These are phyloP conservation scores for Drosophila imparisetae DNA, from an alignment of 2,888 invertebrate species.

Conservation along the genomic window DNA sequence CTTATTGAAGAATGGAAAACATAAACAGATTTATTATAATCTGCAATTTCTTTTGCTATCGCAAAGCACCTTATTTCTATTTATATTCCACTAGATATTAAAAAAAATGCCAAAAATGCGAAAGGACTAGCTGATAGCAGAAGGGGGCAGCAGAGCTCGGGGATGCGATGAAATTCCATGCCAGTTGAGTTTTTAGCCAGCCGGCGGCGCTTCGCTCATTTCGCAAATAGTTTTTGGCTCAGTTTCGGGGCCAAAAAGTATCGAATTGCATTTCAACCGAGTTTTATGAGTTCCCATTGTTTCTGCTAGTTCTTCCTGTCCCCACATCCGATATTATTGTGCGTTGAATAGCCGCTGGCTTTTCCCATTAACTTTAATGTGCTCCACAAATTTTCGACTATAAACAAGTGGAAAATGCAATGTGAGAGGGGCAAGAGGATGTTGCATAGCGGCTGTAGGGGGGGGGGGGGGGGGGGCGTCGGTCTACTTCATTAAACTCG, in stretches of 20 bases:
- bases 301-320: neutral
- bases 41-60: slow-evolving; percentile 12
- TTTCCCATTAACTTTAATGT: slow-evolving; percentile 69
- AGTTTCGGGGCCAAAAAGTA: slow-evolving; percentile 31
- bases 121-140: neutral
- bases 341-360: slow-evolving; percentile 29
- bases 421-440: neutral
- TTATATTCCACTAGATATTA: neutral
- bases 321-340: slow-evolving; percentile 1
- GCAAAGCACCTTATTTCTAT: slow-evolving; percentile 29
- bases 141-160: neutral
- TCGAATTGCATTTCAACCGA: slow-evolving; percentile 48
- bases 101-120: slow-evolving; percentile 7
- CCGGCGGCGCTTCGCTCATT: slow-evolving; percentile 46
- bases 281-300: slow-evolving; percentile 45
- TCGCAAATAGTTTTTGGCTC: slow-evolving; percentile 50
- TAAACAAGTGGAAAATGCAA: slow-evolving; percentile 43
- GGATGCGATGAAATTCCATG: neutral
- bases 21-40: slow-evolving; percentile 14
- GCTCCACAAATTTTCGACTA: slow-evolving; percentile 33
- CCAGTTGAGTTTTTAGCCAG: slow-evolving; percentile 6
- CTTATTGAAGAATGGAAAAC: slow-evolving; percentile 2
- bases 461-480: neutral
- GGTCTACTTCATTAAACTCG: slow-evolving; percentile 56
- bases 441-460: neutral